Evolutionary conservation across 2,888 invertebrate genomes (phyloP), one percentile per base, ranked within the genome.

Genomic region (Venustoraphidia nigricollis): DNA sequence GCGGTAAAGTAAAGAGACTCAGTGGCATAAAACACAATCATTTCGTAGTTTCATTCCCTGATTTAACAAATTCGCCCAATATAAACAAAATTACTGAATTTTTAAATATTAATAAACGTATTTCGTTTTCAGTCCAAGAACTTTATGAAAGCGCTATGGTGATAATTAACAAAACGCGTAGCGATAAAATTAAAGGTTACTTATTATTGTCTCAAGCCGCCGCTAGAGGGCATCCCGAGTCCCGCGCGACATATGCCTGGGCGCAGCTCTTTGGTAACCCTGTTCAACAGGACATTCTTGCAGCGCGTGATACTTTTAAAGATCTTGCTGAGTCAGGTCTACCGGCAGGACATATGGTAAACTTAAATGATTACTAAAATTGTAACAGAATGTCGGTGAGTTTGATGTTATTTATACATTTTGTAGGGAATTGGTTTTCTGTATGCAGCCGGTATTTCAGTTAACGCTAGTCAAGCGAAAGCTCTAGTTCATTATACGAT

Each of bases 401-500:
- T 34, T n/a, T 41, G 13, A 40, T 9, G 41, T 45, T 46, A 36
- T 48, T 41, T 46, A 36, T 48, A 45, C 41, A 50, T 47, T 45
- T 63, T 60, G 35, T 61, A 86, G 87, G 90, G 85, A 36, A 71
- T 91, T 62, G 93, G 89, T 1, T 91, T 92, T 65, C 68, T 95
- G 44, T 82, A 91, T 66, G 84, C 93, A 3, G 79, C 85, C 36
- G 96, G 95, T 11, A 74, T 93, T 36, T 79, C 80, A 8, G 83
- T 87, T n/a, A 84, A 89, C 53, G 85, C 91, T 1, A 92, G 89
- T 50, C 93, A 93, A 62, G 80, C 90, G 0, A 77, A 80, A 59
- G 89, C 96, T 0, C 67, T 98, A 13, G 76, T 97, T 1, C 92
- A 97, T 69, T 93, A 94, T 63, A 90, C 88, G 0, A 77, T 95